phyloP scores from a whole-genome alignment of 2,113 vertebrate species.

The Chaenogobius annularis region DNA sequence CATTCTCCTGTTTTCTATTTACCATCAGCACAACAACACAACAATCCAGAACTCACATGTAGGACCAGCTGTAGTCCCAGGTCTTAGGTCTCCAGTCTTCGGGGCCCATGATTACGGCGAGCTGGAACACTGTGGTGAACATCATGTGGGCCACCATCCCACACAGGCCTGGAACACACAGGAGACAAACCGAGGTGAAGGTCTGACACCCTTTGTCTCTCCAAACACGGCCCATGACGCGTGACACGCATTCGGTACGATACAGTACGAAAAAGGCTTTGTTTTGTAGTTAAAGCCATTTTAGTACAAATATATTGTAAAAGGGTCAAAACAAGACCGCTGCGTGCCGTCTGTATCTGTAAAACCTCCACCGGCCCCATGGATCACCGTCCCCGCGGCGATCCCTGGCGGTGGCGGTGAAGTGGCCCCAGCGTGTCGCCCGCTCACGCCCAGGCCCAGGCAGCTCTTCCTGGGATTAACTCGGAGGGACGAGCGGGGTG shows the following conservation, averaged over 20 bases:
- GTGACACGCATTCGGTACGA: no score
- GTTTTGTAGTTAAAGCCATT: no score
- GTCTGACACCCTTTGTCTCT: no score
- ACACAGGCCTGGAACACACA: slow-evolving; percentile 82
- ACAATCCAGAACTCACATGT: slow-evolving; percentile 74
- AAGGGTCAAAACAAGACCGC: no score
- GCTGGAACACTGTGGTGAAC: slow-evolving; percentile 95
- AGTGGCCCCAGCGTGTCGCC: slow-evolving; percentile 8
- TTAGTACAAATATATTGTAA: no score
- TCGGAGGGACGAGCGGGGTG: slow-evolving; percentile 43
- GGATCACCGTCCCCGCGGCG: background rate
- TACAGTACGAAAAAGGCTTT: no score
- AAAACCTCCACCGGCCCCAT: background rate
- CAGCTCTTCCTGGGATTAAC: slow-evolving; percentile 69
- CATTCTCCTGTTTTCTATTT: no score
- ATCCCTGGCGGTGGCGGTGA: background rate
- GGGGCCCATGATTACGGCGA: slow-evolving; percentile 90
- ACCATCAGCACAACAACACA: no score
- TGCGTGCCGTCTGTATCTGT: no score
- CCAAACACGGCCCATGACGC: no score
- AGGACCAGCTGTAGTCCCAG: slow-evolving; percentile 98
- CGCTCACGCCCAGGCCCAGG: slow-evolving; percentile 29
- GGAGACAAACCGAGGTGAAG: background rate
- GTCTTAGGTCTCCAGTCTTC: slow-evolving; percentile 96
- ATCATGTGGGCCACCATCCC: slow-evolving; percentile 98